Evolutionary conservation across 1,140 invertebrate genomes (phyloP), one percentile per base, ranked within the genome.

Genomic region (Grapholita molesta): DNA sequence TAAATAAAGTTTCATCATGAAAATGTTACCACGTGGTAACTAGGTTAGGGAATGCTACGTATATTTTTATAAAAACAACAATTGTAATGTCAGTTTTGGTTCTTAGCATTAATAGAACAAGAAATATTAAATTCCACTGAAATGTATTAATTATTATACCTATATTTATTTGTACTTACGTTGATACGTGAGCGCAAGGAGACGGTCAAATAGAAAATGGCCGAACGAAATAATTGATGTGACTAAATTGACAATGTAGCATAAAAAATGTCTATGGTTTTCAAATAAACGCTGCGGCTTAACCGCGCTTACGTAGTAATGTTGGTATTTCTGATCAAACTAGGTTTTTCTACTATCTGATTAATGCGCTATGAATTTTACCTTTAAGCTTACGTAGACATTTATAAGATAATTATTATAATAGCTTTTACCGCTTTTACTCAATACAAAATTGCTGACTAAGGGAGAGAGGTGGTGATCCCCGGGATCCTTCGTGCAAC

Each of bases 171-270:
- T 48, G 15, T 48, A 84, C 88, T 90, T 85, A 90, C 88, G 88
- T 88, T 84, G 87, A 89, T 84, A 78, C 73, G 83, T 89, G 77
- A 79, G 78, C 75, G 75, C 70, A 72, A 74, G 69, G 28, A 75
- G 86, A 88, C 80, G 85, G 83, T 88, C 84, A 81, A 85, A 76
- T 79, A 78, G 81, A 89, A 90, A 90, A 90, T 90, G 88, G 87
- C 77, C 78, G 87, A 83, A 32, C 7, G 25, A 30, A 28, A 61
- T 15, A 61, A 57, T 38, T 48, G 42, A 48, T 2, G 42, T n/a
- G 18, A 8, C 2, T 48, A 0, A 38, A 38, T 12, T 35, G 15
- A 38, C 12, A 12, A 5, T 38, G n/a, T n/a, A 38, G 35, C n/a
- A 38, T n/a, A 38, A 38, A 38, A 38, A 38, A 38, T 15, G 35